phyloP scores from a whole-genome alignment of 2,113 vertebrate genomes.

The Lamprotornis superbus region DNA sequence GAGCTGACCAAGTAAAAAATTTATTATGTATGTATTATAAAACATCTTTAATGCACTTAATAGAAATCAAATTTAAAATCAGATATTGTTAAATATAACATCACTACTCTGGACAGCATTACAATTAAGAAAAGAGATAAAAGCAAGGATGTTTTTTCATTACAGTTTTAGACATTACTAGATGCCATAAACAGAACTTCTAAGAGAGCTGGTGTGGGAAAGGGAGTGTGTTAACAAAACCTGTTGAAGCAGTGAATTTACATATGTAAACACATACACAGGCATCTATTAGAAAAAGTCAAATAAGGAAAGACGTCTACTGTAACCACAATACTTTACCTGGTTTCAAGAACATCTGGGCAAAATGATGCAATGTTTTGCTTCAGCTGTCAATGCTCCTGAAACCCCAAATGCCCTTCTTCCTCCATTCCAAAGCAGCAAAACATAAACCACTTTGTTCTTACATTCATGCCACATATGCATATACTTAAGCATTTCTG shows the following conservation, averaged over 20 bases:
- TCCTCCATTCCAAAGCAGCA: background rate
- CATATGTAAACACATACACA: accelerated
- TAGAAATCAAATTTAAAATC: background rate
- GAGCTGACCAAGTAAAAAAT: background rate
- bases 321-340: background rate
- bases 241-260: background rate
- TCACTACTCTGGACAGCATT: background rate
- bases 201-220: background rate
- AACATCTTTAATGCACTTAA: background rate
- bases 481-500: background rate
- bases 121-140: background rate
- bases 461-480: background rate
- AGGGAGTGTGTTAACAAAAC: background rate
- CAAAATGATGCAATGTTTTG: background rate
- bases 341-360: background rate
- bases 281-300: background rate
- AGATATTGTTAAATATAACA: background rate
- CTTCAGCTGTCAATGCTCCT: background rate
- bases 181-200: background rate
- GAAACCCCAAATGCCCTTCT: background rate
- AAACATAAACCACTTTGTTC: background rate
- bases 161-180: background rate
- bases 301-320: background rate
- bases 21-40: background rate
- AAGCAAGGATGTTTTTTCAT: background rate